Evolutionary conservation across 2,888 invertebrate species (phyloP), one percentile per base, ranked within the genome.

Genomic region (Acronicta leporina): DNA sequence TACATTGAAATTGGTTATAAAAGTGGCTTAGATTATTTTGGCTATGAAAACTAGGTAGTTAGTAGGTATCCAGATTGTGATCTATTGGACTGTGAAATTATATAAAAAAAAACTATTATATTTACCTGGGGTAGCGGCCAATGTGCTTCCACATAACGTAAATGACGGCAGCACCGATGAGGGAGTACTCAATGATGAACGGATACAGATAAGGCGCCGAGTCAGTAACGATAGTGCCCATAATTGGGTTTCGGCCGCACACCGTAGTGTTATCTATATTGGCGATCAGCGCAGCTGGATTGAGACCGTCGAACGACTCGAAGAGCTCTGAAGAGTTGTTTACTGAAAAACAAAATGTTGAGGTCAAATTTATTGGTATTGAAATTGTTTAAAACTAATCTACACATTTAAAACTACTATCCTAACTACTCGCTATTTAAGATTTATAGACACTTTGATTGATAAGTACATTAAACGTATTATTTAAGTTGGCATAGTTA

Each of bases 81-180:
- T 5, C 38, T 53, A 43, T 30, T 59, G 27, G 49, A 8, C 35
- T 56, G 58, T 25, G 13, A 5, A 60, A 56, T 30, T 30, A 40
- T 52, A 46, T n/a, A 4, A 44, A 40, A 60, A 11, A 46, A 58
- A 63, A 61, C 11, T 9, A 11, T n/a, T 62, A 68, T 81, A 84
- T 79, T 92, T 92, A 97, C 96, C 97, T 97, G 51, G 98, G 97
- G 92, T 97, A 97, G 86, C 97, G 96, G 60, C 98, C 98, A 88
- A 98, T 98, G 86, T 98, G 98, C 87, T 97, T 97, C 99, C 99
- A 99, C 98, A 99, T 99, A 53, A 98, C 97, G 88, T 98, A 99
- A 82, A 99, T 97, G 42, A 99, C 98, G 52, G 98, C 98, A 50
- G 99, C 98, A 16, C 98, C 98, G 83, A 99, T 98, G 72, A 99